Evolutionary conservation across 2,113 vertebrate genomes (phyloP).

Genomic region (Rhagologus leucostigma): DNA sequence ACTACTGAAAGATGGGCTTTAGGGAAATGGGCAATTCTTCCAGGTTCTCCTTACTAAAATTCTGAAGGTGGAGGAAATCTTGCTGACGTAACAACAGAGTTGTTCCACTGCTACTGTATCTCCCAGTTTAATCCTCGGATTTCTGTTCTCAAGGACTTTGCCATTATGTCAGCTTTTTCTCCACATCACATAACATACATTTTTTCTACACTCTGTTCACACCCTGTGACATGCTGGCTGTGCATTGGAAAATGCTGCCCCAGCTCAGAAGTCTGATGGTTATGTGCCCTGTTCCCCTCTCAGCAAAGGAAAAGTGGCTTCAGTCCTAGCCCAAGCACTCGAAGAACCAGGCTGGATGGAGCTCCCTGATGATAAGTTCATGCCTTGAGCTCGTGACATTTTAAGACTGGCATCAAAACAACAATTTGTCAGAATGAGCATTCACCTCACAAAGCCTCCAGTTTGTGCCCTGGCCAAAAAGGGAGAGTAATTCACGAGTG

Average conservation of each 20-base stretch:
- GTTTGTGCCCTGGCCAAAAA: background rate
- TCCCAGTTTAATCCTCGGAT: background rate
- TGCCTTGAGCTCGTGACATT: background rate
- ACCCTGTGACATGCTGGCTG: background rate
- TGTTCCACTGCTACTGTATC: background rate
- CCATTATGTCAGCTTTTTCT: fast-evolving
- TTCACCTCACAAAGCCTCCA: background rate
- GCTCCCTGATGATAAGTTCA: background rate
- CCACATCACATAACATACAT: fast-evolving
- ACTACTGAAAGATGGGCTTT: background rate
- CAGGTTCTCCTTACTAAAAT: background rate
- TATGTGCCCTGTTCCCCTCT: background rate
- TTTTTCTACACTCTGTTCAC: background rate
- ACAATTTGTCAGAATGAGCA: background rate
- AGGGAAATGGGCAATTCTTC: background rate
- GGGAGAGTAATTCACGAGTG: background rate
- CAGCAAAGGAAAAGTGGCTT: background rate
- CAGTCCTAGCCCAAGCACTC: background rate
- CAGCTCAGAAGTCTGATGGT: background rate
- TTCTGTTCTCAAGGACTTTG: background rate
- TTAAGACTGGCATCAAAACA: background rate
- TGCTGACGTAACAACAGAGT: background rate
- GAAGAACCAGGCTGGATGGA: background rate
- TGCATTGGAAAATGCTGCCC: background rate
- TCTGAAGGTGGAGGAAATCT: background rate